Conservation (phyloP, 2,797 vertebrate species). For the Craterocephalus amniculus region DNA sequence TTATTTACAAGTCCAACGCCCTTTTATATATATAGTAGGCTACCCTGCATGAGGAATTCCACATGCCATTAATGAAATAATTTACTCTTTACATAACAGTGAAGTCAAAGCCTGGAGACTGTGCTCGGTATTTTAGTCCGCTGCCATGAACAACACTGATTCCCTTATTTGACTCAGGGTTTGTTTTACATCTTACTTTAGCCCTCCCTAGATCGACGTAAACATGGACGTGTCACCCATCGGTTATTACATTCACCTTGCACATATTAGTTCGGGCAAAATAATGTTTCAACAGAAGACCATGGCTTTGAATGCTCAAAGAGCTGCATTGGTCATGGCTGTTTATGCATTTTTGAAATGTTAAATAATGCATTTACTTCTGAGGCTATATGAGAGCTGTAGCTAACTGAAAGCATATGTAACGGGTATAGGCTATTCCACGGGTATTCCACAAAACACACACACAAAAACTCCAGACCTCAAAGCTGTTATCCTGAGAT, state of each 20-base stretch:
- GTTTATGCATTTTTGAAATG: constrained; percentile 18
- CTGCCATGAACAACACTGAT: not conserved
- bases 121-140: not conserved
- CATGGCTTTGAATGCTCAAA: constrained; percentile 7
- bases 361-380: constrained; percentile 39
- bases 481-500: constrained; percentile 45
- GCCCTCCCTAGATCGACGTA: not conserved
- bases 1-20: constrained; percentile 2
- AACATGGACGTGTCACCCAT: not conserved
- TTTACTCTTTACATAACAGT: constrained; percentile 14
- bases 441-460: not conserved
- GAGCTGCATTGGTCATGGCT: constrained; percentile 4
- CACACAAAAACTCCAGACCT: constrained; percentile 26
- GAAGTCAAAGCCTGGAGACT: not conserved
- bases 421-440: constrained; percentile 21
- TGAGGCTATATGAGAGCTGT: constrained; percentile 11
- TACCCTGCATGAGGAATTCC: constrained; percentile 1
- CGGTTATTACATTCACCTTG: not conserved
- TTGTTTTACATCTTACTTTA: constrained; percentile 1
- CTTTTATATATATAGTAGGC: constrained; percentile 5
- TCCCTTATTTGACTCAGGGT: constrained; percentile 4
- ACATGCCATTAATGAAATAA: constrained; percentile 18
- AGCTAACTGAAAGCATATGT: constrained; percentile 27
- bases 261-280: not conserved
- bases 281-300: not conserved